Base-by-base conservation (phyloP, 2,888 invertebrate species). In the Pherbina coryleti region DNA sequence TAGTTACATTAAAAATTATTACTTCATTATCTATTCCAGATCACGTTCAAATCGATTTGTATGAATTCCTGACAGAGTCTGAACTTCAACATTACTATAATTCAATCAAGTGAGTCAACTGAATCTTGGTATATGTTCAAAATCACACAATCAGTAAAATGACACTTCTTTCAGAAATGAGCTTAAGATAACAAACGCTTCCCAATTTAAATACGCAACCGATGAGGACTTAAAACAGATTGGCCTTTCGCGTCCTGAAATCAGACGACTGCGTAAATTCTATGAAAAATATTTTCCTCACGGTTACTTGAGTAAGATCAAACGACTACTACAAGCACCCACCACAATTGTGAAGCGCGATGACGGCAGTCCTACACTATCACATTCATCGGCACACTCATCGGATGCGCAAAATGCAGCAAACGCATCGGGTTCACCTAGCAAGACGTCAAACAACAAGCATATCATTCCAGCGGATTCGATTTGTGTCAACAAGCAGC, bases 191-290 rank as follows among this genome's bases (percentile, higher is more conserved):
- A 94, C 94, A 84, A 96, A 95, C 90, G 93, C 96, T 5, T 94
- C 96, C 64, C 97, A 97, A 89, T 91, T 98, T 67, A 98, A 98
- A 90, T 98, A 97, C 92, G 98, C 98, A 69, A 95, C 95, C 55
- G 97, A 96, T 85, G 96, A 97, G 85, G 99, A 99, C 90, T 91
- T 99, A 80, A 91, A 92, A 75, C 95, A 96, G 83, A 95, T 99
- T 85, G 98, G 98, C 19, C 94, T 98, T 92, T 96, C 97, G 19
- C 95, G 95, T 85, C 98, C 98, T 34, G 99, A 99, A 91, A 97
- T 98, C 91, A 93, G 98, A 79, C 92, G 98, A 77, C 93, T 98
- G 82, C 95, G 97, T 86, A 98, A 98, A 90, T 96, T 94, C 88
- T 98, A 97, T 88, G 95, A 96, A 81, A 97, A 96, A 89, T 96